phyloP scores from a whole-genome alignment of 2,113 vertebrate species.

The Pyxicephalus adspersus region DNA sequence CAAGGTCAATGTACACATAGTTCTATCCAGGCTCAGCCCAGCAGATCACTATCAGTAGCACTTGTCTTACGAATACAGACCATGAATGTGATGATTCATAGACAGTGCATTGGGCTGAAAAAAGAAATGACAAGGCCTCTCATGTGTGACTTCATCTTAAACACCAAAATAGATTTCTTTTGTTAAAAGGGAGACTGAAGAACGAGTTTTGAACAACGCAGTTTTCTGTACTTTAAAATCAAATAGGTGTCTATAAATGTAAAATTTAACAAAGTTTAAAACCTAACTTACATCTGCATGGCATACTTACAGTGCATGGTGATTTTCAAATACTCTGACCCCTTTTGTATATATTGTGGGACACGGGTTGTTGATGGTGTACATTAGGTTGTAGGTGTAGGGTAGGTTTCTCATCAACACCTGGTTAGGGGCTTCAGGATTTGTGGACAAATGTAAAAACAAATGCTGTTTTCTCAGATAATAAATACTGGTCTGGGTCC shows the following conservation, averaged over 20 bases:
- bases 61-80: conserved; percentile 35
- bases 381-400: no score
- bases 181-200: conserved; percentile 26
- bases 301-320: no score
- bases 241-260: conserved; percentile 19
- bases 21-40: conserved; percentile 1
- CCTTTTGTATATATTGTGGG: no score
- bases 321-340: no score
- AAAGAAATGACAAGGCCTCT: conserved; percentile 18
- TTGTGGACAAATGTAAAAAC: no score
- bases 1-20: conserved; percentile 37
- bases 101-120: not conserved
- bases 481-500: no score
- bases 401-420: no score
- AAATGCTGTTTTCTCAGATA: no score
- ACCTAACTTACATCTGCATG: not conserved
- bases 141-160: conserved; percentile 15
- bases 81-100: conserved; percentile 34
- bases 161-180: conserved; percentile 34
- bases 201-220: conserved; percentile 5
- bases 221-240: conserved; percentile 18
- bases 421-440: no score
- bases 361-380: no score
- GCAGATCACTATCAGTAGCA: conserved; percentile 31
- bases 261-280: not conserved